Base-by-base conservation (phyloP, 2,888 invertebrate genomes). In the Epistrophella euchroma region DNA sequence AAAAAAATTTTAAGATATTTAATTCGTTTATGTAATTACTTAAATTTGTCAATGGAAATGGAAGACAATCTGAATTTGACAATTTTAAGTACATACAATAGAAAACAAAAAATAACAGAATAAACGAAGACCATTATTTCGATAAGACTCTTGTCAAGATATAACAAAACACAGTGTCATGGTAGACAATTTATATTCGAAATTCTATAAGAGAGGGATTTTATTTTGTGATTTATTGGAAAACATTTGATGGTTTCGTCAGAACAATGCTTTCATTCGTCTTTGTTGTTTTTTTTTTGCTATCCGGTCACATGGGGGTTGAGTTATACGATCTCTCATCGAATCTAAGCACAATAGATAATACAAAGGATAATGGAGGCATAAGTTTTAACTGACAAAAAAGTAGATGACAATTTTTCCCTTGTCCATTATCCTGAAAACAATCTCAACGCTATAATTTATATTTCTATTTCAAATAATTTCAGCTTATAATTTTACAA, bases 161-260 rank as follows among this genome's bases (percentile, higher is more conserved):
- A 64, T 28, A 45, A 15, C 28, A n/a, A 11, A 25, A 22, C 15
- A 22, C 9, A 45, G 1, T 32, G 28, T 45, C 28, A 47, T 17
- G 3, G 45, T 10, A 25, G 64, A 28, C 64, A 28, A 17, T 28
- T 28, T 64, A 25, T 37, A 25, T 37, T 58, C 15, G 45, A 45
- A 25, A 13, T 64, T 43, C 19, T 28, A 11, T 43, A 17, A 19
- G 1, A 6, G 9, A 19, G 19, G 66, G 66, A 47, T 32, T 62
- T 62, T 43, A 35, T 66, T 45, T 58, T 45, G 32, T 66, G 66
- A 66, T 66, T 66, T 66, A 66, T 66, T 66, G 64, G 28, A 47
- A 66, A 66, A 47, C 32, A 66, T 66, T 66, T 66, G 66, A 66
- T 66, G 66, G 32, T 66, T 47, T 15, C 66, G 15, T 47, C 66